A percentile compares a stretch with the other conserved stretches of the same genome.
Conservation (phyloP, 1,140 invertebrate genomes). For the Dolichoris vasculosae region DNA sequence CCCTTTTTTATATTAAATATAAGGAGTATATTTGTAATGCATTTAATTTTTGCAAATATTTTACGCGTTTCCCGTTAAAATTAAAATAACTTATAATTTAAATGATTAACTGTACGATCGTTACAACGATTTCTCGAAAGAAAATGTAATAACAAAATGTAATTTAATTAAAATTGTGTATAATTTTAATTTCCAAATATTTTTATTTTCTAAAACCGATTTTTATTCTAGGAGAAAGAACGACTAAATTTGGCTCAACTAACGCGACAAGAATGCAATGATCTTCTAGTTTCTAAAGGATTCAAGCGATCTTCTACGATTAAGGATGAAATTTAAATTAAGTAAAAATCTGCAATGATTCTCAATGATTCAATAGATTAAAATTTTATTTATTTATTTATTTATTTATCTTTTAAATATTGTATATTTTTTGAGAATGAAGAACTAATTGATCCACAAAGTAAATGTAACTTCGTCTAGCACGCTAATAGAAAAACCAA, state of each 20-base stretch:
- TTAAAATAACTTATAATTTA: no score
- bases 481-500: conserved; percentile 2
- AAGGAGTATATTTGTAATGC: neutral
- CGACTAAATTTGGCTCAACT: conserved; percentile 77
- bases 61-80: no score
- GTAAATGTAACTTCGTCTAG: conserved; percentile 14
- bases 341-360: conserved; percentile 52
- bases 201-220: conserved; percentile 7
- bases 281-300: conserved; percentile 78
- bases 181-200: no score
- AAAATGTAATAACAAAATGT: no score
- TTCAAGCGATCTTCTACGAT: conserved; percentile 73
- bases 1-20: conserved; percentile 5
- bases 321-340: conserved; percentile 68
- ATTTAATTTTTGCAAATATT: no score
- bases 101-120: no score
- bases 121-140: no score
- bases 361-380: conserved; percentile 47
- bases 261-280: conserved; percentile 81
- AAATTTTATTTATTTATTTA: neutral
- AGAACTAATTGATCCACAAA: conserved; percentile 24
- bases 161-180: no score
- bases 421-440: neutral
- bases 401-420: neutral
- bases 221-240: conserved; percentile 76